A percentile compares a stretch with the other conserved stretches of the same genome.
These are phyloP conservation scores for Mesochorus sp. DNA, from an alignment of 2,888 invertebrate species.

Conservation along the genomic window DNA sequence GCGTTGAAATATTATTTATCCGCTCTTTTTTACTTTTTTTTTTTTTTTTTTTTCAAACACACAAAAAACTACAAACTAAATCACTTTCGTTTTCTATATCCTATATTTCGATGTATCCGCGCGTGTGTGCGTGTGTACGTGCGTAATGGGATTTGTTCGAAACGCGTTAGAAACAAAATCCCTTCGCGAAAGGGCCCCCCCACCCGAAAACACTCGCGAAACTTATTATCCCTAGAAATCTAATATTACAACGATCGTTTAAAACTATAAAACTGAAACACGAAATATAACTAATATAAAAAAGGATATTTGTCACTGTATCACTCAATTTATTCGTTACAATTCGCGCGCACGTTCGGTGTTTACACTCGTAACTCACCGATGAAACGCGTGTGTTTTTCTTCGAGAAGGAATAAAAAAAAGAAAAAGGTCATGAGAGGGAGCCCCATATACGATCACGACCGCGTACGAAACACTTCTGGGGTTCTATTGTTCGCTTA, in stretches of 20 bases:
- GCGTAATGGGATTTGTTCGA: background rate
- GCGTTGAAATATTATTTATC: slow-evolving; percentile 15
- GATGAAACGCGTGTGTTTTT: slow-evolving; percentile 62
- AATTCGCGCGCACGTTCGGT: slow-evolving; percentile 59
- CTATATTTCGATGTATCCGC: background rate
- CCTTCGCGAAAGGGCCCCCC: slow-evolving; percentile 45
- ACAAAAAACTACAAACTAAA: no score
- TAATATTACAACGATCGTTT: no score
- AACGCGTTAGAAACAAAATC: background rate
- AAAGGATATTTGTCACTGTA: no score
- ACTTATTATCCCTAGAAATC: background rate
- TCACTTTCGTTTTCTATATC: slow-evolving; percentile 22
- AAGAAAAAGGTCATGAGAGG: slow-evolving; percentile 71
- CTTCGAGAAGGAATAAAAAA: no score
- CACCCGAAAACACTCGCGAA: slow-evolving; percentile 6
- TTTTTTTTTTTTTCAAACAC: no score
- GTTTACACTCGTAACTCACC: slow-evolving; percentile 70
- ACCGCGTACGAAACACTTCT: slow-evolving; percentile 81
- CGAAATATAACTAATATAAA: slow-evolving; percentile 12
- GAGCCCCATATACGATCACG: slow-evolving; percentile 76
- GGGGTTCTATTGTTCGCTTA: slow-evolving; percentile 81
- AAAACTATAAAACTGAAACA: background rate
- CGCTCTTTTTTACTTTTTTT: no score
- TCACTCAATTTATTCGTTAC: slow-evolving; percentile 48
- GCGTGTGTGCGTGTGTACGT: background rate